phyloP scores from a whole-genome alignment of 2,113 vertebrate genomes.

The Entelurus aequoreus region DNA sequence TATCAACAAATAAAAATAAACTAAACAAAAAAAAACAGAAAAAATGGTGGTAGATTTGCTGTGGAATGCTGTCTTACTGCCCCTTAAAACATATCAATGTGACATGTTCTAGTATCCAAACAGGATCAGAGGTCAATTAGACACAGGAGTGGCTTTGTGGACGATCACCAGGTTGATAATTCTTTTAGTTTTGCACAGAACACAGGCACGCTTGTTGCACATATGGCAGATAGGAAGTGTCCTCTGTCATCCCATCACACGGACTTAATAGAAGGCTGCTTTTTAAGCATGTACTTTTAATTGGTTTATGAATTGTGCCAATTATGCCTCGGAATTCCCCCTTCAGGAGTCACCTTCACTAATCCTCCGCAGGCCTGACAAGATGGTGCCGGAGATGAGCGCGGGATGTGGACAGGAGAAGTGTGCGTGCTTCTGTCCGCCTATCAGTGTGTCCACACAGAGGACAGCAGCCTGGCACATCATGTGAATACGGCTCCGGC shows the following conservation, averaged over 20 bases:
- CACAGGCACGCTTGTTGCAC: slow-evolving; percentile 8
- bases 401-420: slow-evolving; percentile 6
- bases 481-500: slow-evolving; percentile 64
- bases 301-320: slow-evolving; percentile 72
- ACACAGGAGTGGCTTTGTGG: background rate
- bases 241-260: slow-evolving; percentile 60
- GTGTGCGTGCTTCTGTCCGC: slow-evolving; percentile 14
- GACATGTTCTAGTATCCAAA: no score
- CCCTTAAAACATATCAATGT: no score
- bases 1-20: no score
- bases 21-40: no score
- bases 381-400: slow-evolving; percentile 50
- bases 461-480: slow-evolving; percentile 49
- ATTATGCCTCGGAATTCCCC: slow-evolving; percentile 64
- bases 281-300: slow-evolving; percentile 65
- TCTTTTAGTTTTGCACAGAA: background rate
- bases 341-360: slow-evolving; percentile 69
- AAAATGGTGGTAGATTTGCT: no score
- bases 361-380: slow-evolving; percentile 59
- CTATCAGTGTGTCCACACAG: slow-evolving; percentile 35
- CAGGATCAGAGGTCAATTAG: background rate
- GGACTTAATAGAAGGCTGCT: slow-evolving; percentile 48
- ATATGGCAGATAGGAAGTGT: slow-evolving; percentile 33
- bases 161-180: background rate
- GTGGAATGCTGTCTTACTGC: no score